phyloP scores from a whole-genome alignment of 2,797 vertebrate species.

The Cyprinella venusta region DNA sequence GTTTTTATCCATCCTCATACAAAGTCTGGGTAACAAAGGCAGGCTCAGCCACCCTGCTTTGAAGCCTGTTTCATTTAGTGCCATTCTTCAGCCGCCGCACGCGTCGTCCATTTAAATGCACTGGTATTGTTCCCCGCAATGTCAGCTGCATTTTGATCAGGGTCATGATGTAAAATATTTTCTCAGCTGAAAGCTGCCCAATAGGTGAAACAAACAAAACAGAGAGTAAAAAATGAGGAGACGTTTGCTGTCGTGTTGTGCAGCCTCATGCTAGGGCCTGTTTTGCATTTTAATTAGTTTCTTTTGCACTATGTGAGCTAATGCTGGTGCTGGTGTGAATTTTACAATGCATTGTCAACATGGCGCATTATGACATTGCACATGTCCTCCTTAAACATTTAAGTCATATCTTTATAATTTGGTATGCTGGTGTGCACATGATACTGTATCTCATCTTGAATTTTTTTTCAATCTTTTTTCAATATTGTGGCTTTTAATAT shows the following conservation, averaged over 20 bases:
- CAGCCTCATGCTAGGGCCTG: slow-evolving; percentile 33
- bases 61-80: slow-evolving; percentile 47
- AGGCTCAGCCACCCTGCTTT: slow-evolving; percentile 37
- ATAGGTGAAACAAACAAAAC: slow-evolving; percentile 45
- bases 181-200: slow-evolving; percentile 41
- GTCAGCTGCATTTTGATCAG: slow-evolving; percentile 43
- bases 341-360: neutral
- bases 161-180: slow-evolving; percentile 45
- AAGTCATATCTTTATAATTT: neutral
- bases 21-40: slow-evolving; percentile 41
- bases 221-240: slow-evolving; percentile 40
- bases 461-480: neutral
- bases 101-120: slow-evolving; percentile 44
- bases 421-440: neutral
- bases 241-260: slow-evolving; percentile 5
- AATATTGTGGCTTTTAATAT: slow-evolving; percentile 5
- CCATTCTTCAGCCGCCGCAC: slow-evolving; percentile 46
- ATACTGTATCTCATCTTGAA: neutral
- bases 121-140: slow-evolving; percentile 25
- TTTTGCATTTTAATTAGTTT: slow-evolving; percentile 33
- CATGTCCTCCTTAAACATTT: neutral
- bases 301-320: neutral
- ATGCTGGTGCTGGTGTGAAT: neutral
- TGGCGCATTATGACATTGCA: neutral
- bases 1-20: slow-evolving; percentile 43